Base-by-base conservation (phyloP, 2,797 vertebrate genomes). In the Graptemys geographica region DNA sequence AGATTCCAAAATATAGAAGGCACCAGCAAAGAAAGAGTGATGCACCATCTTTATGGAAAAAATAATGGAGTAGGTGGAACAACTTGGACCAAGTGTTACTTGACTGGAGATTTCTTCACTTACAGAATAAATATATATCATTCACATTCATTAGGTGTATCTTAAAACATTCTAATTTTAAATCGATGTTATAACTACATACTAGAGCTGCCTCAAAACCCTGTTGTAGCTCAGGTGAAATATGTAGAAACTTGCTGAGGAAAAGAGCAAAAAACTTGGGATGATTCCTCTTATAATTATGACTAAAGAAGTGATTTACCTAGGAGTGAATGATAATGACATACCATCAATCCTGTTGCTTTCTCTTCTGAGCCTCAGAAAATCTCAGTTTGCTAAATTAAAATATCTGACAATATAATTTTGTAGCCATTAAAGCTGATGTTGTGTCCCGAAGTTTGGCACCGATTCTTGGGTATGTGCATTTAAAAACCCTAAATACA, bases 311-410 rank as follows among this genome's bases (percentile, higher is more conserved):
- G 41, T 84, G 1, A 57, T 94, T 88, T 84, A 91, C 78, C 49
- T 78, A 74, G 49, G 5, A 78, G 25, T 83, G 96, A 96, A 91
- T 89, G 95, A 88, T 8, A 19, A 31, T 79, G 33, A 94, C 89
- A 92, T 37, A 2, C 37, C 83, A 89, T 86, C 82, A 83, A 47
- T 72, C 47, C 33, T 81, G 69, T 41, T 8, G 25, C 72, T 81
- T 82, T 72, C 72, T 18, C 33, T 93, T 69, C 47, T 79, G 56
- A 86, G 90, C 79, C 86, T 51, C 44, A 57, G 47, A 74, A 86
- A 79, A 76, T 55, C 13, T 0, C 1, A 91, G 92, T 88, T 89
- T 90, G 51, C 69, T 31, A 83, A 92, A 96, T 84, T 18, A 23
- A 88, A 23, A 87, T 83, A 65, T 33, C 33, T 90, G 65, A 57